These are phyloP conservation scores for Gallinago undulata DNA, from an alignment of 2,113 vertebrate genomes.

Conservation along the genomic window DNA sequence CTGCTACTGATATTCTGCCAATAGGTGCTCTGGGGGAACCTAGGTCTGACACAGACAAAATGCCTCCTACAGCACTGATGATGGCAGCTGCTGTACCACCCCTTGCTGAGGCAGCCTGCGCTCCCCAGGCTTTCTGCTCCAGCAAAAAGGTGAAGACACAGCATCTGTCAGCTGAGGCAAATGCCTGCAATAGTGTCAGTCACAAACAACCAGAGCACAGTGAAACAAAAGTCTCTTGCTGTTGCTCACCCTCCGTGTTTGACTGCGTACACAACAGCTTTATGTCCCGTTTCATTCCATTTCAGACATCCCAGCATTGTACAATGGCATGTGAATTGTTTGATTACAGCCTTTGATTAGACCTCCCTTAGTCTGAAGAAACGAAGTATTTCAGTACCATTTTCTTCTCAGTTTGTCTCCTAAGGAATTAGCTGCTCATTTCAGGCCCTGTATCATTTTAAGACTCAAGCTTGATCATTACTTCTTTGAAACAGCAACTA, in stretches of 20 bases:
- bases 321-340: neutral
- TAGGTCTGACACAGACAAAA: neutral
- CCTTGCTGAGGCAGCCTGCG: neutral
- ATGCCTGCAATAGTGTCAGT: neutral
- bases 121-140: neutral
- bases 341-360: neutral
- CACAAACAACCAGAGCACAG: neutral
- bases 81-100: neutral
- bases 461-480: neutral
- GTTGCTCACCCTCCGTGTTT: neutral
- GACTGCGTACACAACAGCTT: neutral
- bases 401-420: neutral
- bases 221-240: neutral
- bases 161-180: neutral
- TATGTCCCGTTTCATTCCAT: neutral
- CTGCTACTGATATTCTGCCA: neutral
- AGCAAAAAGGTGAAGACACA: too few relatives aligned
- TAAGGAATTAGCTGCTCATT: neutral
- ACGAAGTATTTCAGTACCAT: neutral
- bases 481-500: neutral
- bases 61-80: neutral
- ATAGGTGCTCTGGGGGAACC: neutral
- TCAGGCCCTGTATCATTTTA: neutral
- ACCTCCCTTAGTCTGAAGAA: neutral
- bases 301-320: neutral